These are phyloP conservation scores for Cheilosia scutellata DNA, from an alignment of 2,888 invertebrate species.

Conservation along the genomic window DNA sequence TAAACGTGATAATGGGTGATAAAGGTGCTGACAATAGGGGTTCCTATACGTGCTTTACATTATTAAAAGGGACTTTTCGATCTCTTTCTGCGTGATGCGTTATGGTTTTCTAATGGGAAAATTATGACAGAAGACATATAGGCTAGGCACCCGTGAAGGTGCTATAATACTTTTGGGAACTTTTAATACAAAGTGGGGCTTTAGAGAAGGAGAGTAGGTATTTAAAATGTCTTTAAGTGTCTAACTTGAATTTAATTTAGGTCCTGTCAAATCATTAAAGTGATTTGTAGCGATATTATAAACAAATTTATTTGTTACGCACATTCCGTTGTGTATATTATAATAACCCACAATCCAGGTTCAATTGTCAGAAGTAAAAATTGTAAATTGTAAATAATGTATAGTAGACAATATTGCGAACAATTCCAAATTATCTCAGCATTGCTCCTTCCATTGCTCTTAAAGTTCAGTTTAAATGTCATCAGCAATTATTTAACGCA, in stretches of 20 bases:
- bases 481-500: too few species aligned
- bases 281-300: neutral
- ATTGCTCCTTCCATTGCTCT: too few species aligned
- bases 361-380: too few species aligned
- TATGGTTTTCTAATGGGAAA: conserved; percentile 46
- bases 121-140: conserved; percentile 35
- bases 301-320: too few species aligned
- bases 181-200: conserved; percentile 1
- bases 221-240: conserved; percentile 11
- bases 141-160: conserved; percentile 8
- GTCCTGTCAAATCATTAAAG: conserved; percentile 12
- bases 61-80: conserved; percentile 27
- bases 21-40: conserved; percentile 70
- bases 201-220: neutral
- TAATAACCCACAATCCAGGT: neutral
- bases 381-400: too few species aligned
- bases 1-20: conserved; percentile 68
- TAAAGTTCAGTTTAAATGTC: too few species aligned
- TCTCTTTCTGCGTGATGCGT: conserved; percentile 27
- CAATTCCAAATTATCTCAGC: too few species aligned
- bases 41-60: conserved; percentile 69
- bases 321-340: too few species aligned
- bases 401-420: too few species aligned
- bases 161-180: neutral
- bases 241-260: conserved; percentile 31